phyloP scores from a whole-genome alignment of 2,113 vertebrate genomes.

The Eretmochelys imbricata region DNA sequence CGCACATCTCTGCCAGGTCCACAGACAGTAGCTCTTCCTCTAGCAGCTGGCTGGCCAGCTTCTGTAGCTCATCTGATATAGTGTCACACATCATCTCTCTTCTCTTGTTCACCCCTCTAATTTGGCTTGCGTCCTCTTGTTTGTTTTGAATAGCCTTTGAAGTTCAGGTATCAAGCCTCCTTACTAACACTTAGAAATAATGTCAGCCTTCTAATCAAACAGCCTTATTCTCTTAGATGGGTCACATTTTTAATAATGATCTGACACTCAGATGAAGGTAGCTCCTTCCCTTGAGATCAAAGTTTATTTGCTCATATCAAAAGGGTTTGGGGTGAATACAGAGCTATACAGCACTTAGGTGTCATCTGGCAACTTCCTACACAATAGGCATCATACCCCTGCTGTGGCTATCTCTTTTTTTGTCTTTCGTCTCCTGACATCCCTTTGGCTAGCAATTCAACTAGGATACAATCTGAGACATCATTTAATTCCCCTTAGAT shows the following conservation, averaged over 20 bases:
- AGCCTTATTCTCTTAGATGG: background rate
- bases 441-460: background rate
- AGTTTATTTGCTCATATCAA: conserved; percentile 55
- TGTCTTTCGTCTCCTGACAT: conserved; percentile 27
- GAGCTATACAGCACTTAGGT: conserved; percentile 43
- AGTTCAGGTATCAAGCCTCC: background rate
- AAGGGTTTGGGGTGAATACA: background rate
- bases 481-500: background rate
- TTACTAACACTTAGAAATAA: background rate
- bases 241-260: background rate
- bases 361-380: conserved; percentile 38
- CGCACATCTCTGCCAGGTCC: background rate
- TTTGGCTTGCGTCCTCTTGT: background rate
- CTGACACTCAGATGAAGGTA: background rate
- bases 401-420: background rate
- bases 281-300: conserved; percentile 23
- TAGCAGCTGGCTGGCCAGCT: background rate
- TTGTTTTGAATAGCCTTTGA: background rate
- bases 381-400: rapidly evolving
- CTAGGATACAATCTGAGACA: background rate
- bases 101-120: background rate
- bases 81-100: background rate
- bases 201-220: background rate
- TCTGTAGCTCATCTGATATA: background rate
- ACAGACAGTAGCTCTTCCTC: background rate